These are phyloP conservation scores for Anas georgica DNA, from an alignment of 2,797 vertebrate genomes.

Conservation along the genomic window DNA sequence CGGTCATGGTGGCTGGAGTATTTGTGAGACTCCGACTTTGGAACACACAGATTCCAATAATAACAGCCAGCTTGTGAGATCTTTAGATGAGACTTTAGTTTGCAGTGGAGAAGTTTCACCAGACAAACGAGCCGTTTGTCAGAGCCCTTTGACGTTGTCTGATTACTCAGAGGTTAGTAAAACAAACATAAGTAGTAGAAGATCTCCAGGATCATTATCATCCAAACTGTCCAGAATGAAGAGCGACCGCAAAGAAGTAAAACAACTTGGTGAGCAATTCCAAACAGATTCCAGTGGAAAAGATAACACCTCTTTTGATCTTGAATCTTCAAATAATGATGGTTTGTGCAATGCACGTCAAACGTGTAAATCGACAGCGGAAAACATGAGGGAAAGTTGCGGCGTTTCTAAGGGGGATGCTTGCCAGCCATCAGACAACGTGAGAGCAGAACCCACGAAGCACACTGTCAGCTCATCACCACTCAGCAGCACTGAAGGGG, in stretches of 20 bases:
- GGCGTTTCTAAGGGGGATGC: not conserved
- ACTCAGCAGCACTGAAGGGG: conserved; percentile 8
- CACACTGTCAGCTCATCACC: not conserved
- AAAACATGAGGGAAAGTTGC: not conserved
- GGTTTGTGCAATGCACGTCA: conserved; percentile 5
- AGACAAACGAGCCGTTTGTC: conserved; percentile 16
- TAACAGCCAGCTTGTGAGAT: not conserved
- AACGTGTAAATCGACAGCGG: not conserved
- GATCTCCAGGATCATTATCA: conserved; percentile 80
- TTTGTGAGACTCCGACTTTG: not conserved
- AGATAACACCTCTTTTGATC: not conserved
- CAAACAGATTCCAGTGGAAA: conserved; percentile 26
- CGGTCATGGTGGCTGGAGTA: not conserved
- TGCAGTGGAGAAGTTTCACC: conserved; percentile 17
- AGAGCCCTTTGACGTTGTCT: conserved; percentile 26
- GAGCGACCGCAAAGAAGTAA: conserved; percentile 57
- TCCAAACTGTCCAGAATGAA: conserved; percentile 86
- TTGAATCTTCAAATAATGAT: not conserved
- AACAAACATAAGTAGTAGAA: not conserved
- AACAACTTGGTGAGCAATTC: conserved; percentile 24
- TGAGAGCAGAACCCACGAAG: not conserved
- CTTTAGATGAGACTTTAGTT: conserved; percentile 23
- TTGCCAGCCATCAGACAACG: not conserved
- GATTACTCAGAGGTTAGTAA: conserved; percentile 61
- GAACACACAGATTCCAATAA: conserved; percentile 11